These are phyloP conservation scores for Drosophila rufa DNA, from an alignment of 1,140 invertebrate species.

Conservation along the genomic window DNA sequence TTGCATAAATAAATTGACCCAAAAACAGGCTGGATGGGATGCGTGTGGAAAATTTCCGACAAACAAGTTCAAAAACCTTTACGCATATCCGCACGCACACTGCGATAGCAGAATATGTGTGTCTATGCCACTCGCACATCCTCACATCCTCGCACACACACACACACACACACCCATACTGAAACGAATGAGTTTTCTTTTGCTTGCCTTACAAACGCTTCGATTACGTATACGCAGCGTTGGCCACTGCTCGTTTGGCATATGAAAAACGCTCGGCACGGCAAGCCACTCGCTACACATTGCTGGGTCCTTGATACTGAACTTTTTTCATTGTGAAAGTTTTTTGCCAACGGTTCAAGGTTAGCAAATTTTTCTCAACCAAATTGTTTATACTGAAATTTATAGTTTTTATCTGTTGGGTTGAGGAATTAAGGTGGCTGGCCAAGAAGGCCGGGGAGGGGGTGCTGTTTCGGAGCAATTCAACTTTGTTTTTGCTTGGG, in stretches of 20 bases:
- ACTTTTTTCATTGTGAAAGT: slow-evolving; percentile 83
- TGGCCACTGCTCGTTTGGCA: slow-evolving; percentile 44
- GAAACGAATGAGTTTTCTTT: slow-evolving; percentile 29
- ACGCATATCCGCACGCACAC: slow-evolving; percentile 46
- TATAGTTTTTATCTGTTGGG: slow-evolving; percentile 41
- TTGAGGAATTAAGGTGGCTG: slow-evolving; percentile 5
- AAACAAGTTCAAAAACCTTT: slow-evolving; percentile 61
- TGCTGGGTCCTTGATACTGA: slow-evolving; percentile 80
- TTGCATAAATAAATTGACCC: slow-evolving; percentile 68
- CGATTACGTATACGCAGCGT: slow-evolving; percentile 77
- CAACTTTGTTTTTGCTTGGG: slow-evolving; percentile 43
- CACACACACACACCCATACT: background rate
- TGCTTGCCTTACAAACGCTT: slow-evolving; percentile 28
- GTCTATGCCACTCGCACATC: slow-evolving; percentile 15
- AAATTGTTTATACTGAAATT: slow-evolving; percentile 38
- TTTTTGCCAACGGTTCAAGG: slow-evolving; percentile 79
- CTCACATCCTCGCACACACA: slow-evolving; percentile 5
- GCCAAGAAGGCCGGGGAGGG: too few species aligned
- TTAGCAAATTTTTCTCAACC: slow-evolving; percentile 47
- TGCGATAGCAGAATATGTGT: background rate
- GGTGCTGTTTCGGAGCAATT: slow-evolving; percentile 6
- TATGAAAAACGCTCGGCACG: slow-evolving; percentile 51
- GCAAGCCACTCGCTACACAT: slow-evolving; percentile 56
- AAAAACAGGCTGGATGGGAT: slow-evolving; percentile 51
- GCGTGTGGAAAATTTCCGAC: slow-evolving; percentile 63